Conservation (phyloP, 2,113 vertebrate genomes). For the Perognathus longimembris region DNA sequence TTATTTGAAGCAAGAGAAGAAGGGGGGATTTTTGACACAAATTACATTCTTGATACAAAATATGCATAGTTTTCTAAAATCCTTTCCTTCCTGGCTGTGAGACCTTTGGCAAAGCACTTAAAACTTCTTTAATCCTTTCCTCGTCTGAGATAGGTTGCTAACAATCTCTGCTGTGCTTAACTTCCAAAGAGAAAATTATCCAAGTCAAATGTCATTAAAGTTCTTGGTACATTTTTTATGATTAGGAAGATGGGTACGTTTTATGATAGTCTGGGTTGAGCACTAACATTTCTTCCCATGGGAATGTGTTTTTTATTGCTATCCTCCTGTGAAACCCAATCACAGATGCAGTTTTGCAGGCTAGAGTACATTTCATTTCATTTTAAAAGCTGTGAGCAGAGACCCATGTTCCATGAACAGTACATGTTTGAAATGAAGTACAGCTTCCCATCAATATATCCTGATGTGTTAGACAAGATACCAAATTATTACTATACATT, state of each 20-base stretch:
- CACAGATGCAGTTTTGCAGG: background rate
- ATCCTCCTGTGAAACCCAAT: background rate
- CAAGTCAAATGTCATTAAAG: background rate
- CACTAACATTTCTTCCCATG: background rate
- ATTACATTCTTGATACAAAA: background rate
- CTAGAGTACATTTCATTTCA: background rate
- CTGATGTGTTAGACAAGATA: background rate
- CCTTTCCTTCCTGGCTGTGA: background rate
- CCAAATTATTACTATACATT: background rate
- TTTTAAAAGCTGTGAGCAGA: conserved; percentile 39
- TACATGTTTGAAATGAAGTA: conserved; percentile 17
- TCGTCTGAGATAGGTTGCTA: background rate
- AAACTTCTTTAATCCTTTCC: background rate
- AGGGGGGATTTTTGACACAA: background rate
- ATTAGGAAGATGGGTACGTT: background rate
- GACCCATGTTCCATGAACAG: background rate
- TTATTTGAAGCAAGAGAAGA: background rate
- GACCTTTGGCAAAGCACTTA: background rate
- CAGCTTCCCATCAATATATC: background rate
- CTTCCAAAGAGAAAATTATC: background rate
- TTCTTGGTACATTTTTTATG: background rate
- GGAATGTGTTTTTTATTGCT: background rate
- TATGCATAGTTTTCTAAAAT: background rate
- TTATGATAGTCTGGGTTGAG: background rate
- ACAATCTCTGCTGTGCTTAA: background rate